phyloP scores from a whole-genome alignment of 2,888 invertebrate genomes.

The Dasypogon diadema region DNA sequence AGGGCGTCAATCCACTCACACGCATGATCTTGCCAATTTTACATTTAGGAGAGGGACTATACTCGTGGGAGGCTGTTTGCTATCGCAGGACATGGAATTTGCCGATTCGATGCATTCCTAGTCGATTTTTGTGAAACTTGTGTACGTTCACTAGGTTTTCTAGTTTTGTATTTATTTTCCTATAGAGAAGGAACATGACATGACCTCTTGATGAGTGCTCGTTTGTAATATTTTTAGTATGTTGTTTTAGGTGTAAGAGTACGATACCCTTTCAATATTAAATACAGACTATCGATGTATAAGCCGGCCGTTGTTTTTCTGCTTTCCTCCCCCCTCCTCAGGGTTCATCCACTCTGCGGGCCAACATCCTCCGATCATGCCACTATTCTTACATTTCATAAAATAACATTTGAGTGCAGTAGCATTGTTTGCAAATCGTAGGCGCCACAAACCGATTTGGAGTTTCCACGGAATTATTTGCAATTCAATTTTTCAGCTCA shows the following conservation, averaged over 20 bases:
- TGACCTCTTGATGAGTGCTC: conserved; percentile 20
- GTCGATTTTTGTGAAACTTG: conserved; percentile 44
- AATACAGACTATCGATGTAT: conserved; percentile 16
- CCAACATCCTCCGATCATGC: too few relatives aligned
- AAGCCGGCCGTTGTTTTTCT: background rate
- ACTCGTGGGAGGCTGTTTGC: conserved; percentile 15
- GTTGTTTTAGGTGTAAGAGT: conserved; percentile 67
- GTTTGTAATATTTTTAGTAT: conserved; percentile 38
- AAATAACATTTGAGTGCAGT: too few relatives aligned
- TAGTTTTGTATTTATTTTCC: conserved; percentile 39
- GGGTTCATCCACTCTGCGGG: too few relatives aligned
- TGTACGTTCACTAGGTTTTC: conserved; percentile 7
- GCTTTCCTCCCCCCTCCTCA: background rate
- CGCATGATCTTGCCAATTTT: conserved; percentile 5
- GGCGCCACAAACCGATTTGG: too few relatives aligned
- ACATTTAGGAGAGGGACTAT: background rate
- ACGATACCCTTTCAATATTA: conserved; percentile 14
- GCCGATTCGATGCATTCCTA: conserved; percentile 52
- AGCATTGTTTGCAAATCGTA: too few relatives aligned
- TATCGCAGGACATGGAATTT: conserved; percentile 17
- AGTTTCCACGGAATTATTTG: too few relatives aligned
- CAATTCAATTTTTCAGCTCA: too few relatives aligned
- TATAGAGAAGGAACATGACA: background rate
- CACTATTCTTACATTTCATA: too few relatives aligned
- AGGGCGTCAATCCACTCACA: background rate